phyloP scores from a whole-genome alignment of 2,113 vertebrate species.

The Macquaria ambigua region DNA sequence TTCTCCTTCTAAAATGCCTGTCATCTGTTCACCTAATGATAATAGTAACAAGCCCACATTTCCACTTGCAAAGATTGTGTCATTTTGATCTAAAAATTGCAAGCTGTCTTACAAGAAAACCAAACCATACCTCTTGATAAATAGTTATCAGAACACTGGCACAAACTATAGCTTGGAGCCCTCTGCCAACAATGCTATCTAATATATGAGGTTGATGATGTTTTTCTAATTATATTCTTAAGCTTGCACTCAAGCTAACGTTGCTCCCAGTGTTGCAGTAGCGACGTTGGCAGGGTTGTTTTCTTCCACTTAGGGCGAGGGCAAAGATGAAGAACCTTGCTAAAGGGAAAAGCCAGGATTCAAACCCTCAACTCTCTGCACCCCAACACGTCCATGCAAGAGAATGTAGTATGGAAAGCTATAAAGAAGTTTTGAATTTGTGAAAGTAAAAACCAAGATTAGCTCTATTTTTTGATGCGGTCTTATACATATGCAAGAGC shows the following conservation, averaged over 20 bases:
- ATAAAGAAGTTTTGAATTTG: constrained; percentile 62
- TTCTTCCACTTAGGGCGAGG: constrained; percentile 41
- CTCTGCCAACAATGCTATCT: constrained; percentile 64
- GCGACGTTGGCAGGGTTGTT: constrained; percentile 35
- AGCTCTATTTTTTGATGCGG: constrained; percentile 74
- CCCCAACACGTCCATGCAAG: constrained; percentile 46
- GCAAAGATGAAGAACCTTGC: constrained; percentile 58
- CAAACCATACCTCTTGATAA: constrained; percentile 34
- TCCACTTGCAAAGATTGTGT: constrained; percentile 46
- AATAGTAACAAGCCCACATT: constrained; percentile 32
- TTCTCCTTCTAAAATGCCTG: constrained; percentile 21
- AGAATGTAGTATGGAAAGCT: constrained; percentile 49
- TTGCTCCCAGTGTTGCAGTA: constrained; percentile 33
- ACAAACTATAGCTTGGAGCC: constrained; percentile 34
- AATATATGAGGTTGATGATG: constrained; percentile 60
- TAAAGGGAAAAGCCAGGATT: constrained; percentile 44
- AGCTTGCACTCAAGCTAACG: constrained; percentile 45
- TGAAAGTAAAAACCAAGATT: constrained; percentile 78
- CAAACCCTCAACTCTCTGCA: constrained; percentile 47
- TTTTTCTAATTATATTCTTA: constrained; percentile 68
- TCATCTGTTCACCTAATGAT: constrained; percentile 35
- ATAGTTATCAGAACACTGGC: constrained; percentile 46
- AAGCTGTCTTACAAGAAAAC: constrained; percentile 42
- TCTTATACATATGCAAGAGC: constrained; percentile 82
- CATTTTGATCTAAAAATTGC: constrained; percentile 51